These are phyloP conservation scores for Caenorhabditis zanzibari DNA, from an alignment of 2,888 invertebrate species.

Conservation along the genomic window DNA sequence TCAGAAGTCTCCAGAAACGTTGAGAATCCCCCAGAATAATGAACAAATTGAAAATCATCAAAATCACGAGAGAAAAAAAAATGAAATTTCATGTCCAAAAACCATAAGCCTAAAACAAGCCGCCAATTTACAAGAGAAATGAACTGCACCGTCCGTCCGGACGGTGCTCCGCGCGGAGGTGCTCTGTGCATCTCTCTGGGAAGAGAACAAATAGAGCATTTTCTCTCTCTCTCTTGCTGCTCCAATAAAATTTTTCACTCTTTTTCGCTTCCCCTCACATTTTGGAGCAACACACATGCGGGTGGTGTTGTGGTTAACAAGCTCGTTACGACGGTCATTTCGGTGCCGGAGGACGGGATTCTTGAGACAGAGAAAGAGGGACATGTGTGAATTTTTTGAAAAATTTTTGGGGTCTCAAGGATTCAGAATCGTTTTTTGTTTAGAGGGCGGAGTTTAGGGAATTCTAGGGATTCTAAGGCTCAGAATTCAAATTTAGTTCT, in stretches of 20 bases:
- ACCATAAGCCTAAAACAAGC: constrained; percentile 8
- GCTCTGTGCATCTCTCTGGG: constrained; percentile 23
- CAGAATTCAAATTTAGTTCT: too few species aligned
- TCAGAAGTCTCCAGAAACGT: too few species aligned
- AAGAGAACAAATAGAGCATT: constrained; percentile 38
- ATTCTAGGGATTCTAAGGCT: too few species aligned
- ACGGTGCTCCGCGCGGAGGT: constrained; percentile 23
- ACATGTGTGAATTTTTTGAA: not conserved
- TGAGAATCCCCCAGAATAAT: too few species aligned
- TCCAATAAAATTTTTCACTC: constrained; percentile 6
- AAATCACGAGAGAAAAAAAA: not conserved
- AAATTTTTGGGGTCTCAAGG: not conserved
- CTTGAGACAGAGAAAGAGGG: not conserved
- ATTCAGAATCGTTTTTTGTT: too few species aligned
- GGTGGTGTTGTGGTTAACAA: constrained; percentile 60
- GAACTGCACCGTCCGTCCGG: constrained; percentile 19
- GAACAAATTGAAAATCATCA: not conserved
- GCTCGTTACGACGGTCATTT: constrained; percentile 59
- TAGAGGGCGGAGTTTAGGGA: too few species aligned
- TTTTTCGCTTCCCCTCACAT: constrained; percentile 24
- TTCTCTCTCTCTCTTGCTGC: not conserved
- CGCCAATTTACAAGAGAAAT: constrained; percentile 56
- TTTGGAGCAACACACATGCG: constrained; percentile 30
- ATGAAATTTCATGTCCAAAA: too few species aligned
- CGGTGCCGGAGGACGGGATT: too few species aligned